These are phyloP conservation scores for Dryococelus australis DNA, from an alignment of 2,888 invertebrate genomes.

Conservation along the genomic window DNA sequence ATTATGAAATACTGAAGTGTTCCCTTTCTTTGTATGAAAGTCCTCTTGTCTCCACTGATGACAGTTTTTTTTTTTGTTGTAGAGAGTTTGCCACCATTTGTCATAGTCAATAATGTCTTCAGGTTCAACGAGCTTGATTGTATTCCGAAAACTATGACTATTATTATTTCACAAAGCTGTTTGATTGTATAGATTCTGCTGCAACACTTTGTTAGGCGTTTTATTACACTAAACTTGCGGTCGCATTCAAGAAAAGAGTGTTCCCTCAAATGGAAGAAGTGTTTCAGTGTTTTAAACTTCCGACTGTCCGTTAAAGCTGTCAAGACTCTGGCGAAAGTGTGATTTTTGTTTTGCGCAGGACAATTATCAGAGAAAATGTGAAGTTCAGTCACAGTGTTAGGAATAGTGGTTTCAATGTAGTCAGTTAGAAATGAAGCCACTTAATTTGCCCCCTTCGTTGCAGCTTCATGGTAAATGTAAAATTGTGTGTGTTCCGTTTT, in stretches of 20 bases:
- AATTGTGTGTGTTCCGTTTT: not conserved
- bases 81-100: no score
- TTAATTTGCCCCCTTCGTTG: not conserved
- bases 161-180: not conserved
- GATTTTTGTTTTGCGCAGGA: not conserved
- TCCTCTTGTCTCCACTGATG: not conserved
- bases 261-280: not conserved
- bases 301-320: not conserved
- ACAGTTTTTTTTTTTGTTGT: not conserved
- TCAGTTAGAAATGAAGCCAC: not conserved
- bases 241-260: not conserved
- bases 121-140: not conserved
- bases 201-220: not conserved
- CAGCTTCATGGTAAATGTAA: not conserved
- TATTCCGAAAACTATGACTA: not conserved
- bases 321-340: not conserved
- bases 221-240: not conserved
- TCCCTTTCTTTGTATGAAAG: no score
- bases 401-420: not conserved
- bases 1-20: not conserved
- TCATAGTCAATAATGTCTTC: not conserved
- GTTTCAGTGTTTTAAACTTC: not conserved
- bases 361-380: not conserved
- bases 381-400: not conserved
- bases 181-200: conserved; percentile 3